These are phyloP conservation scores for Myiozetetes cayanensis DNA, from an alignment of 2,113 vertebrate genomes.

Conservation along the genomic window DNA sequence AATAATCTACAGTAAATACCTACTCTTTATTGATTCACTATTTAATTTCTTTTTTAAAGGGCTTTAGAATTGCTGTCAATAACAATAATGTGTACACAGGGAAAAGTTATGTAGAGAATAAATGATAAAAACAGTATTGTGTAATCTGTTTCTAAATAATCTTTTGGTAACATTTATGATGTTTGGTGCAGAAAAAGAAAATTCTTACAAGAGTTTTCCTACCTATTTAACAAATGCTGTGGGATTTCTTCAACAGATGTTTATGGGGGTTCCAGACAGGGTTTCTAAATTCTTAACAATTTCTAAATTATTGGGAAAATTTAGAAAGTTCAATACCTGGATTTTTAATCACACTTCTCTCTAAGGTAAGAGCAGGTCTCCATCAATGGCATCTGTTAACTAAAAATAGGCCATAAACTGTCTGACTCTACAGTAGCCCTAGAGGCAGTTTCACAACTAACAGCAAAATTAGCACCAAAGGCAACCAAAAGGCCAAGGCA, in stretches of 20 bases:
- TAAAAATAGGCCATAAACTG: slow-evolving; percentile 48
- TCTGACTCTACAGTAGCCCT: slow-evolving; percentile 66
- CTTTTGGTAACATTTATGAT: slow-evolving; percentile 53
- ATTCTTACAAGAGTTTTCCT: slow-evolving; percentile 27
- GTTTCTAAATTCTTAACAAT: no score
- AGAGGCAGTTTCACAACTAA: slow-evolving; percentile 56
- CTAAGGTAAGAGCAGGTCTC: slow-evolving; percentile 43
- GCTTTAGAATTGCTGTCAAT: slow-evolving; percentile 74
- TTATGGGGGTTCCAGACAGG: slow-evolving; percentile 18
- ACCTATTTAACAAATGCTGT: slow-evolving; percentile 15
- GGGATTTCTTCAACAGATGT: slow-evolving; percentile 41
- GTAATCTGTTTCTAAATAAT: slow-evolving; percentile 48
- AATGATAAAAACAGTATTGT: slow-evolving; percentile 35
- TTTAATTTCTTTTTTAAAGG: slow-evolving; percentile 73
- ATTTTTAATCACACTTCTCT: slow-evolving; percentile 57
- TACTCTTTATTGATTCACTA: slow-evolving; percentile 86
- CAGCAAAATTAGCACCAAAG: slow-evolving; percentile 56
- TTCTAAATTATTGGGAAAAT: slow-evolving; percentile 8
- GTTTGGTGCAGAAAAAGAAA: slow-evolving; percentile 36
- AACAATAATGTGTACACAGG: slow-evolving; percentile 62
- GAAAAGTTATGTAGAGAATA: slow-evolving; percentile 46
- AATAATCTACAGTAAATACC: slow-evolving; percentile 88
- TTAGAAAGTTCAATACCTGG: slow-evolving; percentile 5
- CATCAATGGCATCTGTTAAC: slow-evolving; percentile 56
- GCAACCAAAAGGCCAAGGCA: slow-evolving; percentile 24